Percentiles rank a stretch among this genome's conserved stretches.
phyloP scores from a whole-genome alignment of 2,888 invertebrate species.

The Melanargia galathea region DNA sequence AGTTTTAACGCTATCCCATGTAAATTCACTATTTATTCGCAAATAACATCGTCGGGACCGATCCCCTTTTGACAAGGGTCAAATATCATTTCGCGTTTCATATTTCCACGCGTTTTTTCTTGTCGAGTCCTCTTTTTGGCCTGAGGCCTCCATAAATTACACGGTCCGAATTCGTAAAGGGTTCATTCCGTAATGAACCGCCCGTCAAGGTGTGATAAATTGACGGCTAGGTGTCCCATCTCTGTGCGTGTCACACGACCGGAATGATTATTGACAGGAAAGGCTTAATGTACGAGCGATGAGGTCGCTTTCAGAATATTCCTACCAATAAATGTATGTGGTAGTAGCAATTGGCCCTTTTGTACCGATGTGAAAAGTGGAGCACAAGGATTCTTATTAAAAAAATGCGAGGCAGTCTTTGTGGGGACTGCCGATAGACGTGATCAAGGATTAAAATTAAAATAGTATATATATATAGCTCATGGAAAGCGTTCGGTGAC shows the following conservation, averaged over 20 bases:
- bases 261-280: conserved; percentile 38
- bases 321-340: background rate
- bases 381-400: too few relatives aligned
- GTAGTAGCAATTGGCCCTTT: background rate
- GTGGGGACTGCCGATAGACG: too few relatives aligned
- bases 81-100: conserved; percentile 45
- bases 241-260: conserved; percentile 47
- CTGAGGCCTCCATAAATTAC: conserved; percentile 45
- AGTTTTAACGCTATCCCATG: conserved; percentile 36
- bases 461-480: too few relatives aligned
- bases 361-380: background rate
- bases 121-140: conserved; percentile 42
- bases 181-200: conserved; percentile 44
- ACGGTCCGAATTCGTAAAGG: conserved; percentile 45
- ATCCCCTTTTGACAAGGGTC: conserved; percentile 46
- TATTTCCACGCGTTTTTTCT: conserved; percentile 42
- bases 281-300: background rate
- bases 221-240: conserved; percentile 42
- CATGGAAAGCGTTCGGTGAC: too few relatives aligned
- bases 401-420: too few relatives aligned
- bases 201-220: conserved; percentile 45
- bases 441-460: too few relatives aligned
- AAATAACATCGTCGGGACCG: conserved; percentile 41
- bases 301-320: conserved; percentile 9
- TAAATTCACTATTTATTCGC: conserved; percentile 47